Percentiles rank a stretch among this genome's conserved stretches.
Conservation (phyloP, 2,113 vertebrate species). For the Tychaedon coryphoeus region DNA sequence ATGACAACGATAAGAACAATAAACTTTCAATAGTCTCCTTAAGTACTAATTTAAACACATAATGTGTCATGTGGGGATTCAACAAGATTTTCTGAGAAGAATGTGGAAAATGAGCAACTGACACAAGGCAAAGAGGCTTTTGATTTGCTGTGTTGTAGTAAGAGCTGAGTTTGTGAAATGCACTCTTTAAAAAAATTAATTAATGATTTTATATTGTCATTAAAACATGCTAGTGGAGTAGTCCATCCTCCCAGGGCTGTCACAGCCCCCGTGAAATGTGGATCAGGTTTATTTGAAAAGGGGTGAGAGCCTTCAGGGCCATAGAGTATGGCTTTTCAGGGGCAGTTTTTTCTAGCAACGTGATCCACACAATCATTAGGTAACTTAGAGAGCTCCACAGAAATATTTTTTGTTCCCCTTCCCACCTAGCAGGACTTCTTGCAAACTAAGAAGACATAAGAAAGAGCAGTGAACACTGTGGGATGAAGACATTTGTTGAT, state of each 20-base stretch:
- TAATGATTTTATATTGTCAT: background rate
- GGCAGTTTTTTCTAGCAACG: background rate
- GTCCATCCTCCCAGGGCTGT: background rate
- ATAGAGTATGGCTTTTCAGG: background rate
- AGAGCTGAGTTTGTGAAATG: background rate
- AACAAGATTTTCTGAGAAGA: background rate
- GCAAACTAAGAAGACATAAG: background rate
- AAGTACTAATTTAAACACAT: background rate
- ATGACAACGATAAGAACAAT: background rate
- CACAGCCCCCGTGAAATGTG: background rate
- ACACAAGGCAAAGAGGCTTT: background rate
- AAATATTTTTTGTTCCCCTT: background rate
- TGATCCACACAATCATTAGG: background rate
- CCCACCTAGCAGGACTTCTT: background rate
- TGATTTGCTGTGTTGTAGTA: background rate
- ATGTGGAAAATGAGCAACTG: background rate
- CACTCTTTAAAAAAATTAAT: background rate
- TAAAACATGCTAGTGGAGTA: background rate
- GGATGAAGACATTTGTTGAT: background rate
- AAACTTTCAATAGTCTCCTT: background rate
- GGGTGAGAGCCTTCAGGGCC: background rate
- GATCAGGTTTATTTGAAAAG: background rate
- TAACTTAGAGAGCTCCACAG: background rate
- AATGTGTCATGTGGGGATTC: background rate
- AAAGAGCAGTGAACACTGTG: background rate